phyloP scores from a whole-genome alignment of 2,888 invertebrate species.

The Heliconius aoede region DNA sequence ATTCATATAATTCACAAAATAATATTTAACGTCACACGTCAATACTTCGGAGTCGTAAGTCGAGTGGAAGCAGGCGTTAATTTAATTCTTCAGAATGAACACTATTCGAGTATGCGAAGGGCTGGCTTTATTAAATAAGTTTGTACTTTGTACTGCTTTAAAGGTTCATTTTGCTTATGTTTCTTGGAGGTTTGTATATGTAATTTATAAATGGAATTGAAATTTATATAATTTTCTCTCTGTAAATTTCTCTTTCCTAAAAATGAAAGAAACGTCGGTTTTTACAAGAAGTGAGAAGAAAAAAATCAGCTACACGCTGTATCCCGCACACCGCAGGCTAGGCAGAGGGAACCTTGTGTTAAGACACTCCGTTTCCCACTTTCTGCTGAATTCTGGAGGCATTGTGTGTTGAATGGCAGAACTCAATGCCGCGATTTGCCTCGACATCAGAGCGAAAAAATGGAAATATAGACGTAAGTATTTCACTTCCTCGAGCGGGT shows the following conservation, averaged over 20 bases:
- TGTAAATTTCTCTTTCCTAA: background rate
- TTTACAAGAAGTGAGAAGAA: background rate
- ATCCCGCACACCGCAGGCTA: too few species aligned
- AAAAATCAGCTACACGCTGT: too few species aligned
- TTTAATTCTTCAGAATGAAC: slow-evolving; percentile 41
- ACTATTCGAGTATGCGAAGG: slow-evolving; percentile 37
- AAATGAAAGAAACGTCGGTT: background rate
- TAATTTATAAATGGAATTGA: background rate
- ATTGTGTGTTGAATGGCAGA: too few species aligned
- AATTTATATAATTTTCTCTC: background rate
- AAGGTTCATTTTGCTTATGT: slow-evolving; percentile 36
- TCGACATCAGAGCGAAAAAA: too few species aligned
- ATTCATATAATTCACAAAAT: background rate
- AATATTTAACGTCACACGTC: slow-evolving; percentile 18
- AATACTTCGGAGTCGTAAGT: slow-evolving; percentile 29
- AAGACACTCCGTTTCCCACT: too few species aligned
- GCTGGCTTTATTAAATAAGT: slow-evolving; percentile 43
- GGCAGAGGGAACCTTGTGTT: too few species aligned
- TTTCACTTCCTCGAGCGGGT: too few species aligned
- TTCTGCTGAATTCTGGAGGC: too few species aligned
- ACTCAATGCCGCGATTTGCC: too few species aligned
- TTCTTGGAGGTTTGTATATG: slow-evolving; percentile 10
- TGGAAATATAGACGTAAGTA: too few species aligned
- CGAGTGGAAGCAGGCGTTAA: slow-evolving; percentile 48
- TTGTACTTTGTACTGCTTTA: slow-evolving; percentile 39